Percentiles rank a stretch among this genome's conserved stretches.
phyloP scores from a whole-genome alignment of 2,113 vertebrate genomes.

The cattle (Bos taurus) region DNA sequence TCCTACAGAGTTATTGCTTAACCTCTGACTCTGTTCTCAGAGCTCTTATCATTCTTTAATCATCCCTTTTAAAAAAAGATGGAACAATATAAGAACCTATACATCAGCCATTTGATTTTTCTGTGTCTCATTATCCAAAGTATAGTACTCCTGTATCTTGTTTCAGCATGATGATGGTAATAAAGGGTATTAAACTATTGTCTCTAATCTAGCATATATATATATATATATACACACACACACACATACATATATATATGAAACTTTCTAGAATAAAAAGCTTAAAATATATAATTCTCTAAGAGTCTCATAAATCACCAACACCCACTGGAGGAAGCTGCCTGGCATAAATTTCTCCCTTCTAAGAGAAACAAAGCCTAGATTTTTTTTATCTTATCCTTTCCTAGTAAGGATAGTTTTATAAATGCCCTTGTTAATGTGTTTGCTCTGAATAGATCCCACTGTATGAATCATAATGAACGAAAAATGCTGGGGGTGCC shows the following conservation, averaged over 20 bases:
- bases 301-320: neutral
- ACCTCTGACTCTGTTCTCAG: neutral
- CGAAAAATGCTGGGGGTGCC: conserved; percentile 56
- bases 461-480: conserved; percentile 60
- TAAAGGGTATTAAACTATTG: neutral
- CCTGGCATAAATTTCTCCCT: neutral
- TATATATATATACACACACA: no score
- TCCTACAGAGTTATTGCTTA: neutral
- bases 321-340: neutral
- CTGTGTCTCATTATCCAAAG: neutral
- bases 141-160: neutral
- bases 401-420: conserved; percentile 22
- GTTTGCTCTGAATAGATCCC: conserved; percentile 22
- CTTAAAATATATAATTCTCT: neutral
- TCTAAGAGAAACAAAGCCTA: neutral
- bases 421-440: conserved; percentile 57
- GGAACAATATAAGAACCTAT: neutral
- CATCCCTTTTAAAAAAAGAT: neutral
- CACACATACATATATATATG: fast-evolving
- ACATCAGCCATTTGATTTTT: neutral
- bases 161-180: neutral
- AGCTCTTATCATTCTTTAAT: neutral
- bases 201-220: neutral
- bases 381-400: neutral
- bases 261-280: neutral